Percentiles rank a stretch among this genome's conserved stretches.
Conservation (phyloP, 2,797 vertebrate genomes). For the Masticophis lateralis region DNA sequence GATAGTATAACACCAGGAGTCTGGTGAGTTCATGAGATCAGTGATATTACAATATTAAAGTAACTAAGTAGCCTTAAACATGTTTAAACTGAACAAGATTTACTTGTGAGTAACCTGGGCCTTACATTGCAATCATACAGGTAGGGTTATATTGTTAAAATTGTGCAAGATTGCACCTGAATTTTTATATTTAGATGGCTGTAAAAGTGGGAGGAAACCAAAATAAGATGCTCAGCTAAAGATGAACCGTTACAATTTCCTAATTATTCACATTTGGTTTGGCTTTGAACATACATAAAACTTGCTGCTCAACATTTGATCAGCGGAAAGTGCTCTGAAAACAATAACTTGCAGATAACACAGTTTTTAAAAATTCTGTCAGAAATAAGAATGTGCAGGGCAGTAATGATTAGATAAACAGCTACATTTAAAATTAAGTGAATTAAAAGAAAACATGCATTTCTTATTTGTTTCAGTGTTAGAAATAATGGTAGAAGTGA, state of each 20-base stretch:
- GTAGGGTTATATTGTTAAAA: neutral
- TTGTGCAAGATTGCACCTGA: accelerated
- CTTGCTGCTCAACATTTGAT: neutral
- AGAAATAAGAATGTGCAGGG: neutral
- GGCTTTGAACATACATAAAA: neutral
- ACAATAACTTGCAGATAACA: neutral
- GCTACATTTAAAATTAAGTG: neutral
- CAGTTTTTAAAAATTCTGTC: neutral
- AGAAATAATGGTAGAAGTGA: neutral
- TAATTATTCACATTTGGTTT: neutral
- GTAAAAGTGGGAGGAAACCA: neutral
- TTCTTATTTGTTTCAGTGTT: neutral
- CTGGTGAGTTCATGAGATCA: constrained; percentile 75
- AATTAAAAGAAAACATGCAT: neutral
- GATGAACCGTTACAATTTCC: neutral
- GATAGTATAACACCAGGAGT: constrained; percentile 77
- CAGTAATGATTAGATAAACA: neutral
- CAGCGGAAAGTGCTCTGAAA: neutral
- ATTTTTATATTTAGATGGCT: neutral
- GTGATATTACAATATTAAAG: neutral
- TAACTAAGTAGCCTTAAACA: neutral
- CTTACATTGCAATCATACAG: neutral
- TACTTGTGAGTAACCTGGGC: neutral
- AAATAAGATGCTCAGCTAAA: neutral
- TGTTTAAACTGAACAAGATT: neutral